A percentile compares a stretch with the other conserved stretches of the same genome.
Evolutionary conservation across 2,888 invertebrate genomes (phyloP).

Genomic region (Ectobius pallidus): DNA sequence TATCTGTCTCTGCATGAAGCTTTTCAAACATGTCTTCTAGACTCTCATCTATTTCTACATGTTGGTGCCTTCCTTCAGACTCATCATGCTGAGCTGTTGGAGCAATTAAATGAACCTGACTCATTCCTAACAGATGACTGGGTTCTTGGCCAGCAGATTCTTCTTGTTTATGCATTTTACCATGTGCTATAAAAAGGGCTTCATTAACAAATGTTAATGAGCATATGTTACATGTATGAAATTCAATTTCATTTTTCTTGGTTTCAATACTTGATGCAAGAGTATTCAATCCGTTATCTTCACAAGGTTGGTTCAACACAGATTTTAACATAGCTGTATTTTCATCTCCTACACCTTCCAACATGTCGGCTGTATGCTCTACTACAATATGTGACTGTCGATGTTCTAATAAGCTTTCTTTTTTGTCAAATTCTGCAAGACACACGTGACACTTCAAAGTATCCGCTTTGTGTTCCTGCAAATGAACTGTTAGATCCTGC

Average conservation of each 20-base stretch:
- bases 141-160: background rate
- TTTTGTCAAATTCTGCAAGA: background rate
- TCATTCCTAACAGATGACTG: background rate
- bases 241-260: constrained; percentile 51
- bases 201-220: constrained; percentile 57
- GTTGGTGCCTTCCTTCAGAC: constrained; percentile 18
- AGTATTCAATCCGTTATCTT: no score
- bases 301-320: no score
- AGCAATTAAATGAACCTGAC: background rate
- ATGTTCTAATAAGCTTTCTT: constrained; percentile 23
- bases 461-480: constrained; percentile 10
- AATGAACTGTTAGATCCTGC: constrained; percentile 18
- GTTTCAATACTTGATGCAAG: no score
- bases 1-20: constrained; percentile 21
- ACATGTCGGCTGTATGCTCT: background rate
- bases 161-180: constrained; percentile 53
- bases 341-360: background rate
- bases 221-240: constrained; percentile 57
- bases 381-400: constrained; percentile 24
- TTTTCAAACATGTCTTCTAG: constrained; percentile 40
- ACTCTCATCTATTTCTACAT: constrained; percentile 34
- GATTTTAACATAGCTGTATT: background rate
- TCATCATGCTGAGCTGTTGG: constrained; percentile 20
- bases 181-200: constrained; percentile 56
- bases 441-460: constrained; percentile 9